Evolutionary conservation across 1,140 invertebrate genomes (phyloP).

Genomic region (Scaptomyza graminum): DNA sequence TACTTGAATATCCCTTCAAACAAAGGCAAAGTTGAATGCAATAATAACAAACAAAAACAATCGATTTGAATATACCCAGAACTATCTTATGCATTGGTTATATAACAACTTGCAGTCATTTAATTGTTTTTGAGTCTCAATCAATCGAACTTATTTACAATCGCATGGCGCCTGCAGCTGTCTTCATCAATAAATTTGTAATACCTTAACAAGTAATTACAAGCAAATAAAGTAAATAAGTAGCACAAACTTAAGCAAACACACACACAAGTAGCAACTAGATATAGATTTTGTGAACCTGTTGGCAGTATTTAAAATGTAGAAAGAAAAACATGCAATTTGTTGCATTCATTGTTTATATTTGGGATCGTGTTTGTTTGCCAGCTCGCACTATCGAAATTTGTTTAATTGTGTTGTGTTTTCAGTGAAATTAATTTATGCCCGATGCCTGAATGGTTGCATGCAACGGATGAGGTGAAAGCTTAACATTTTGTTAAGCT

Average conservation of each 20-base stretch:
- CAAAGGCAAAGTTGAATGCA: too few relatives aligned
- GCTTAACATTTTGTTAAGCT: slow-evolving; percentile 21
- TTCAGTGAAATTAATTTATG: slow-evolving; percentile 41
- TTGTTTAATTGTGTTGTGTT: slow-evolving; percentile 45
- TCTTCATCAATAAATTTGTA: slow-evolving; percentile 11
- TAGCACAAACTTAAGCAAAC: slow-evolving; percentile 14
- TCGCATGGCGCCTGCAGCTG: not conserved
- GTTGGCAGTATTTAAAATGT: slow-evolving; percentile 23
- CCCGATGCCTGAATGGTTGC: slow-evolving; percentile 8
- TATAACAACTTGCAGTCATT: too few relatives aligned
- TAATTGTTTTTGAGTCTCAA: slow-evolving; percentile 31
- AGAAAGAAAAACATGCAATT: slow-evolving; percentile 23
- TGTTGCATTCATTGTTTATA: slow-evolving; percentile 32
- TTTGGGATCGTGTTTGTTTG: slow-evolving; percentile 25
- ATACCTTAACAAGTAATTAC: slow-evolving; percentile 40
- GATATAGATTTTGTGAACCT: not conserved
- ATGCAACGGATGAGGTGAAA: not conserved
- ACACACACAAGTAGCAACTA: not conserved
- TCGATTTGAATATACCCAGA: too few relatives aligned
- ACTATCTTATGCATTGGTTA: too few relatives aligned
- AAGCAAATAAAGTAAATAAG: slow-evolving; percentile 46
- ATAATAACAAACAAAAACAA: too few relatives aligned
- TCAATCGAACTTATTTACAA: slow-evolving; percentile 50
- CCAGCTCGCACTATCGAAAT: slow-evolving; percentile 33
- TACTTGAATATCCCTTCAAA: too few relatives aligned